Evolutionary conservation across 2,113 vertebrate species (phyloP), one percentile per base, ranked within the genome.

Genomic region (Ciconia stormi): DNA sequence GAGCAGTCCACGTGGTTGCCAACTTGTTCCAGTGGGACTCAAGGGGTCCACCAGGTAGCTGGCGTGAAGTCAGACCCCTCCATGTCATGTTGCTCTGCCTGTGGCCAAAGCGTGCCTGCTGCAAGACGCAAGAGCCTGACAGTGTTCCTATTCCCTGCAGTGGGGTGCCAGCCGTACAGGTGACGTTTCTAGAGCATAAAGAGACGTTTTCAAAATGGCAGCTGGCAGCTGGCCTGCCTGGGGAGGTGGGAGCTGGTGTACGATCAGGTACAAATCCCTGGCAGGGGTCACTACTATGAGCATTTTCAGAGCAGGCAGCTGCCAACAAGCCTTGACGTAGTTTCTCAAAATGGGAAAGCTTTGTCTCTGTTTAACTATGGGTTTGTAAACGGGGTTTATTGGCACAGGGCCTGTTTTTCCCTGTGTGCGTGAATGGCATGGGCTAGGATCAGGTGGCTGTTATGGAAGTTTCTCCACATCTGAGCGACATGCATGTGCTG

Each of bases 1-100:
- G 38, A 42, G 67, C 17, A 13, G 17, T 11, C 29, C 18, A 2
- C 0, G 0, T n/a, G 20, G 26, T 38, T 38, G 17, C 47, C 72
- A 77, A 0, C 38, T 69, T 55, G 38, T 29, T 77, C 49, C 53
- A 71, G 36, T 17, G 56, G 70, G 26, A 17, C 16, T 40, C 21
- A 1, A 29, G 40, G 34, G 10, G 22, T 11, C 53, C 49, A 59
- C 12, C 42, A 38, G 65, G 52, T 6, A 86, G 29, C 27, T 67
- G 32, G 18, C 22, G 38, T 25, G 44, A 71, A 63, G 40, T 29
- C 11, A 46, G 17, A 40, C 27, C 22, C 3, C 67, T 83, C 34
- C 18, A 5, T 0, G 4, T 67, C 38, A 42, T 5, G 15, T 53
- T 85, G 55, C n/a, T 25, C 23, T 62, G 56, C 16, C 73, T 53